These are phyloP conservation scores for Strigamia crassipes DNA, from an alignment of 2,888 invertebrate species.

Conservation along the genomic window DNA sequence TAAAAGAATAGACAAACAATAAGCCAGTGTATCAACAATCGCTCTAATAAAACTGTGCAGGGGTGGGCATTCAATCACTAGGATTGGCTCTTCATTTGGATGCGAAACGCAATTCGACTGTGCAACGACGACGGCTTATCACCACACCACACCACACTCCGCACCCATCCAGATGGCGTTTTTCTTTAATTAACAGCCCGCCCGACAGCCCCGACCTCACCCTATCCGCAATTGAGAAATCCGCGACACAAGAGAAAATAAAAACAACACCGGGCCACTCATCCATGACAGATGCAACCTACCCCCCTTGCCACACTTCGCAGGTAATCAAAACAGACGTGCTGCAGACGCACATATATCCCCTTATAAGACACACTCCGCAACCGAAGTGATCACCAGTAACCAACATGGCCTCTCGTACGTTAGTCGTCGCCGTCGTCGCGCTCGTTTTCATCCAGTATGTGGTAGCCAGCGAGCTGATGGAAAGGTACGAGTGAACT, in stretches of 20 bases:
- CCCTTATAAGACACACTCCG: not conserved
- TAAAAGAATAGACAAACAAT: conserved; percentile 32
- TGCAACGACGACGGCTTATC: conserved; percentile 12
- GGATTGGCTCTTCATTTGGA: conserved; percentile 32
- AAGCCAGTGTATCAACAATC: not conserved
- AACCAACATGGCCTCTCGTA: conserved; percentile 29
- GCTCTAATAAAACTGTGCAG: not conserved
- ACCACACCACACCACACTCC: not conserved
- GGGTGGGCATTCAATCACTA: conserved; percentile 13
- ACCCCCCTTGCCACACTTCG: not conserved
- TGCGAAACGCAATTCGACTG: conserved; percentile 17
- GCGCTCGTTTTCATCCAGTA: not conserved
- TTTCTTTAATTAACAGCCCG: conserved; percentile 29
- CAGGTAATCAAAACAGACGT: conserved; percentile 38
- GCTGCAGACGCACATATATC: not conserved
- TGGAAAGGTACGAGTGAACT: not conserved
- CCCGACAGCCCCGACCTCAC: not conserved
- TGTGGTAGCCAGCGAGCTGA: not conserved
- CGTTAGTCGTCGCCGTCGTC: not conserved
- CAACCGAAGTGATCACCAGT: not conserved
- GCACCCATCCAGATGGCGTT: conserved; percentile 12
- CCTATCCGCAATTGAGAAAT: conserved; percentile 6
- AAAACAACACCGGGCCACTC: not conserved
- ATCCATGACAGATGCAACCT: conserved; percentile 19
- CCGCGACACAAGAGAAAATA: not conserved